Percentiles rank a stretch among this genome's conserved stretches.
phyloP scores from a whole-genome alignment of 2,797 vertebrate species.

The Macrochelys suwanniensis region DNA sequence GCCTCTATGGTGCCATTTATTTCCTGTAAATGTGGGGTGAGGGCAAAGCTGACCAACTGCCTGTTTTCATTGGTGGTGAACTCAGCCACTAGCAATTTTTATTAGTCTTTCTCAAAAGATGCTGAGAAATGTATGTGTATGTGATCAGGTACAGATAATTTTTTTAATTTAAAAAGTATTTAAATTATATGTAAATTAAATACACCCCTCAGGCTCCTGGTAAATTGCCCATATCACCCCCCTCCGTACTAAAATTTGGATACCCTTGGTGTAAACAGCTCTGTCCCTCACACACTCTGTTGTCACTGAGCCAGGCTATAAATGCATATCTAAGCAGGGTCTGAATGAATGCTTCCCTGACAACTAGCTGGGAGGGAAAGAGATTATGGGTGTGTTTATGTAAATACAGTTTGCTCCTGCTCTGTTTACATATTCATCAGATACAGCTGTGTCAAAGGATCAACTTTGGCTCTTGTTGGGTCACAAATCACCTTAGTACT shows the following conservation, averaged over 20 bases:
- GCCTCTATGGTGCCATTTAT: not conserved
- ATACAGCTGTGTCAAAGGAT: too few species aligned
- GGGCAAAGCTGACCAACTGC: not conserved
- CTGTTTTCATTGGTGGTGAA: not conserved
- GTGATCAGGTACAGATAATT: rapidly evolving
- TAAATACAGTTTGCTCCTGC: too few species aligned
- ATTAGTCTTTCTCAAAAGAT: not conserved
- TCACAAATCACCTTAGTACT: too few species aligned
- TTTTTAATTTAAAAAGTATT: too few species aligned
- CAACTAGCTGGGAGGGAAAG: too few species aligned
- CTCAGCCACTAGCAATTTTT: not conserved
- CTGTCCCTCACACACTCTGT: not conserved
- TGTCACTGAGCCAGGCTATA: too few species aligned
- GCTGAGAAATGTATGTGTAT: not conserved
- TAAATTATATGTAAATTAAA: not conserved
- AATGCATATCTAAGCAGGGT: too few species aligned
- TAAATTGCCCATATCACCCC: not conserved
- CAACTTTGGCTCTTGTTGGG: too few species aligned
- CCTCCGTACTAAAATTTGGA: not conserved
- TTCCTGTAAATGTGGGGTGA: rapidly evolving
- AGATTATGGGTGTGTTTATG: too few species aligned
- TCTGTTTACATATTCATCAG: too few species aligned
- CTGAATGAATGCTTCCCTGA: too few species aligned
- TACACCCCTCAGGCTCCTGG: rapidly evolving
- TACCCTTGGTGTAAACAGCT: not conserved